Percentiles rank a stretch among this genome's conserved stretches.
Conservation (phyloP, 1,140 invertebrate species). For the Agraylea sexmaculata region DNA sequence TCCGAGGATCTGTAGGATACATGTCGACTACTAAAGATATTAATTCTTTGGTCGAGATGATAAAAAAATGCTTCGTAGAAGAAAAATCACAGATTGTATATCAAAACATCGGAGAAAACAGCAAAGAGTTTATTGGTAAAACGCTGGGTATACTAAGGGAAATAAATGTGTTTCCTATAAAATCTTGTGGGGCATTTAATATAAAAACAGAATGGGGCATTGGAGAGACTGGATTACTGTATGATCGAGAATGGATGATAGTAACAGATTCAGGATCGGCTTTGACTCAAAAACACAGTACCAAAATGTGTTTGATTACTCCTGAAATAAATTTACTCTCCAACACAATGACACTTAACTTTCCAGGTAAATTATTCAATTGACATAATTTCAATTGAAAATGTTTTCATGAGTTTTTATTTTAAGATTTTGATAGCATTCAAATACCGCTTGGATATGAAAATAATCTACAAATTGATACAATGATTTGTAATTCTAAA, state of each 20-base stretch:
- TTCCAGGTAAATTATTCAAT: constrained; percentile 43
- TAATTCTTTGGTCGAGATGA: constrained; percentile 59
- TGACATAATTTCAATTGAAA: constrained; percentile 7
- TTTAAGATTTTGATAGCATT: constrained; percentile 41
- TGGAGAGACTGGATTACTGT: constrained; percentile 61
- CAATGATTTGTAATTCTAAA: constrained; percentile 55
- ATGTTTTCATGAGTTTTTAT: constrained; percentile 11
- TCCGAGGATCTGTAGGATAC: constrained; percentile 90
- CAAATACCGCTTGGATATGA: constrained; percentile 32
- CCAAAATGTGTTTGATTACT: constrained; percentile 67
- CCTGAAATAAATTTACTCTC: constrained; percentile 56
- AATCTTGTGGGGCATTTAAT: constrained; percentile 78
- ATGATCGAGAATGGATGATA: constrained; percentile 90
- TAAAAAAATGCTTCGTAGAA: constrained; percentile 55
- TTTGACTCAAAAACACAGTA: constrained; percentile 78
- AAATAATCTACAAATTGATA: constrained; percentile 23
- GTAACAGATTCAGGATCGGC: constrained; percentile 63
- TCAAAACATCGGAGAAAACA: constrained; percentile 9
- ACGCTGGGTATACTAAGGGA: constrained; percentile 32
- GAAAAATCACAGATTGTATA: constrained; percentile 21
- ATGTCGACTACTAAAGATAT: constrained; percentile 67
- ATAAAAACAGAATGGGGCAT: constrained; percentile 57
- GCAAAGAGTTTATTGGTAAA: constrained; percentile 17
- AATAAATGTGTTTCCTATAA: constrained; percentile 85
- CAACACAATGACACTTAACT: constrained; percentile 51